Base-by-base conservation (phyloP, 2,113 vertebrate species). In the Puma concolor region DNA sequence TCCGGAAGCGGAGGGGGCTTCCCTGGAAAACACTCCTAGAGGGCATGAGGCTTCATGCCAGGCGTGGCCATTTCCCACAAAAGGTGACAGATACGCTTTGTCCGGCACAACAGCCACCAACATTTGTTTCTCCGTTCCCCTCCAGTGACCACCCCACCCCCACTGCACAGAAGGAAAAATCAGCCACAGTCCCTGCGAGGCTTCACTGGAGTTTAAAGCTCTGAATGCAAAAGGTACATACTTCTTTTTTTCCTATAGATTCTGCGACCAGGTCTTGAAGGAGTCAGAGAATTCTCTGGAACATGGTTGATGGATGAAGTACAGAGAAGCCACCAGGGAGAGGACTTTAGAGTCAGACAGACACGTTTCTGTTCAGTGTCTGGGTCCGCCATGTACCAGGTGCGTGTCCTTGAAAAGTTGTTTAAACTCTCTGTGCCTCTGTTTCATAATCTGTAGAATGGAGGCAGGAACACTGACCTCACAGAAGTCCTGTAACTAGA, bases 251-350 rank as follows among this genome's bases (percentile, higher is more conserved):
- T 80, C 48, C 50, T 71, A 19, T 60, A 91, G 60, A 31, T 86
- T 88, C 67, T 83, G 60, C 64, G 4, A 2, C 21, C 6, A 16
- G 36, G 14, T 94, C 79, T 74, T 10, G 21, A 87, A 89, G 48
- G 60, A 83, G 25, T 33, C 31, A 31, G 64, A 77, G 57, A 96
- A 85, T 50, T 66, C 72, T 96, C 74, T 80, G 27, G 44, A 77
- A 79, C 0, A 12, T 38, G 38, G 36, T 2, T 29, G 25, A 41
- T 81, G 16, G 38, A 25, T 31, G 69, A 33, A 79, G 77, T 36
- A 50, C 5, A 57, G 36, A 85, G 76, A 95, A 83, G 41, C 25
- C 57, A 16, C 57, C 27, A 36, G 36, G 36, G 77, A 71, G 50
- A 88, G 41, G 27, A 72, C 52, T 74, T 54, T n/a, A 12, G 38